Conservation (phyloP, 1,140 invertebrate species). For the Holcopasites calliopsidis region DNA sequence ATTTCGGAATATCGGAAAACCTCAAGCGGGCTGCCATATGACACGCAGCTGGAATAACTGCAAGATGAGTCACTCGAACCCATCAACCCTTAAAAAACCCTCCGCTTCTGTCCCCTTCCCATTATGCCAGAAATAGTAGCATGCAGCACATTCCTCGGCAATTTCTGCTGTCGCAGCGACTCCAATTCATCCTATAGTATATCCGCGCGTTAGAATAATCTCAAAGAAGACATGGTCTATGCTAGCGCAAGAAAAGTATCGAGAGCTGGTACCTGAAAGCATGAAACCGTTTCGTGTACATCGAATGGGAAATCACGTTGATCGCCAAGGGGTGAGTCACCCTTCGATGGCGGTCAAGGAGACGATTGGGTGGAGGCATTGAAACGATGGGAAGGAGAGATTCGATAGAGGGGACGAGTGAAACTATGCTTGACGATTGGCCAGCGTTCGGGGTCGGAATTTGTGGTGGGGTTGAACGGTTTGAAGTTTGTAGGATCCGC, state of each 20-base stretch:
- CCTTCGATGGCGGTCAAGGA: constrained; percentile 55
- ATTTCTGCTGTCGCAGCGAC: background rate
- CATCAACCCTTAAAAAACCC: constrained; percentile 41
- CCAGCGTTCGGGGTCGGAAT: background rate
- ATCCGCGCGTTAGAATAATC: background rate
- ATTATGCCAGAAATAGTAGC: constrained; percentile 18
- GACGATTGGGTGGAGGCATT: constrained; percentile 40
- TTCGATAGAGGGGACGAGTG: background rate
- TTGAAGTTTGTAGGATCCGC: background rate
- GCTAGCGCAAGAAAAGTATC: background rate
- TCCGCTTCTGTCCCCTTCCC: background rate
- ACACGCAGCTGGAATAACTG: constrained; percentile 53
- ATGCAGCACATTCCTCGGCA: background rate
- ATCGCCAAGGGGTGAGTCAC: constrained; percentile 51
- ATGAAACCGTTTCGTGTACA: constrained; percentile 18
- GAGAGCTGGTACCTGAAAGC: constrained; percentile 6
- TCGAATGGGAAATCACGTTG: constrained; percentile 39
- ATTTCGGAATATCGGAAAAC: constrained; percentile 1
- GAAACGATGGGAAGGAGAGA: background rate
- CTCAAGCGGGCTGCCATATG: constrained; percentile 40
- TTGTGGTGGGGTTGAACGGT: constrained; percentile 7
- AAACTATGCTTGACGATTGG: constrained; percentile 31
- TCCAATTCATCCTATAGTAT: background rate
- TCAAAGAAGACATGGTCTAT: background rate
- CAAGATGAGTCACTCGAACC: constrained; percentile 44